These are phyloP conservation scores for Nysson spinosus DNA, from an alignment of 2,888 invertebrate species.

Conservation along the genomic window DNA sequence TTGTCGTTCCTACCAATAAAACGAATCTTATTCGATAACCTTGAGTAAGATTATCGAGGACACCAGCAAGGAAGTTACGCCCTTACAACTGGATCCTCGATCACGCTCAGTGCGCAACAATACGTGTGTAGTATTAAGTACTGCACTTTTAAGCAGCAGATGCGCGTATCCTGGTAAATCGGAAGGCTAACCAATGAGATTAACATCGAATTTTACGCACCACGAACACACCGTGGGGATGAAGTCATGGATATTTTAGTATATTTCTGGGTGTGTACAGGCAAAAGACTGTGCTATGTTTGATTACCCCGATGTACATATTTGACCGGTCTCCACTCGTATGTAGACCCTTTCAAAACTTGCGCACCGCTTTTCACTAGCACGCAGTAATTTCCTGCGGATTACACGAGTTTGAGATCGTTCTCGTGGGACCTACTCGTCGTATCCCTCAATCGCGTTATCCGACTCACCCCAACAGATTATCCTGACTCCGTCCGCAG, in stretches of 20 bases:
- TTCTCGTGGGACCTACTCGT: constrained; percentile 16
- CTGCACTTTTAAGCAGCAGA: too few relatives aligned
- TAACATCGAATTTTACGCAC: constrained; percentile 39
- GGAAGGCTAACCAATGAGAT: constrained; percentile 6
- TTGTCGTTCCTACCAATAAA: too few relatives aligned
- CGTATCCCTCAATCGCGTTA: constrained; percentile 22
- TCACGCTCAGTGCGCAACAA: too few relatives aligned
- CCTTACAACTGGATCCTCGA: too few relatives aligned
- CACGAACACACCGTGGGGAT: constrained; percentile 11
- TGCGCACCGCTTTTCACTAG: constrained; percentile 34
- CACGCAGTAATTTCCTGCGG: constrained; percentile 37
- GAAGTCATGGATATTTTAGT: constrained; percentile 29
- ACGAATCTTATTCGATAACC: too few relatives aligned
- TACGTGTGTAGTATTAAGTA: too few relatives aligned
- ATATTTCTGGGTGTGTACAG: constrained; percentile 8
- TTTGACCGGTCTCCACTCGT: constrained; percentile 24
- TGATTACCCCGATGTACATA: constrained; percentile 41
- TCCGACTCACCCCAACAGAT: constrained; percentile 33
- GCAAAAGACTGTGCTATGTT: constrained; percentile 39
- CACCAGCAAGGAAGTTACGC: too few relatives aligned
- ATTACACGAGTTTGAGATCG: constrained; percentile 52
- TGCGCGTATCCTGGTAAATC: background rate
- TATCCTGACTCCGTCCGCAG: constrained; percentile 18
- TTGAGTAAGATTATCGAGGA: too few relatives aligned
- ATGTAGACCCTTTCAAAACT: constrained; percentile 49